phyloP scores from a whole-genome alignment of 2,888 invertebrate genomes.

The Galeruca laticollis region DNA sequence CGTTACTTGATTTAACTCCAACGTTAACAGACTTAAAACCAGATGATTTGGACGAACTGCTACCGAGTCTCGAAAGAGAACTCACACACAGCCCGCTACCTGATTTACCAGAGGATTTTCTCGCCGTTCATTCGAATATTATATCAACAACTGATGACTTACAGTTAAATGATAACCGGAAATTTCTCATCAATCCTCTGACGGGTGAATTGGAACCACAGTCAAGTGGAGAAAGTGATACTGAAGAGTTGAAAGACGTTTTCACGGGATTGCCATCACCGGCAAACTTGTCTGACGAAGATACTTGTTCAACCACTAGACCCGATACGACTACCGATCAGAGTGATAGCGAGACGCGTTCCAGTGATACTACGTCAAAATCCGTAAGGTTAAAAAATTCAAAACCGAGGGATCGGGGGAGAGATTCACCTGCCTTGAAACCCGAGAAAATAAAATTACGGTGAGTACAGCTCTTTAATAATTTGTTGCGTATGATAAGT shows the following conservation, averaged over 20 bases:
- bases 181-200: conserved; percentile 90
- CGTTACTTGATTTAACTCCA: conserved; percentile 63
- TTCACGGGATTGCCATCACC: conserved; percentile 63
- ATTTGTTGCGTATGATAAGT: background rate
- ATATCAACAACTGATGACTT: conserved; percentile 61
- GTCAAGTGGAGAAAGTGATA: conserved; percentile 74
- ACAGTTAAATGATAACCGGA: conserved; percentile 72
- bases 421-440: conserved; percentile 63
- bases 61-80: conserved; percentile 74
- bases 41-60: conserved; percentile 75
- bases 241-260: conserved; percentile 65
- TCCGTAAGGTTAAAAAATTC: conserved; percentile 54
- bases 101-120: conserved; percentile 68
- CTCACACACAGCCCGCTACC: conserved; percentile 68
- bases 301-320: conserved; percentile 71
- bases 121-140: conserved; percentile 45
- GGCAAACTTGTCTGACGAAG: conserved; percentile 68
- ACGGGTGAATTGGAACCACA: conserved; percentile 89
- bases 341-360: conserved; percentile 64
- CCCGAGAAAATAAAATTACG: conserved; percentile 85
- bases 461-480: background rate
- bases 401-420: conserved; percentile 56
- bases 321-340: conserved; percentile 63
- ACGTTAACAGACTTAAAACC: conserved; percentile 64
- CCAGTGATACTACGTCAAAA: conserved; percentile 58